Base-by-base conservation (phyloP, 64 coral and sea anemone species). In the Montipora efflorescens region DNA sequence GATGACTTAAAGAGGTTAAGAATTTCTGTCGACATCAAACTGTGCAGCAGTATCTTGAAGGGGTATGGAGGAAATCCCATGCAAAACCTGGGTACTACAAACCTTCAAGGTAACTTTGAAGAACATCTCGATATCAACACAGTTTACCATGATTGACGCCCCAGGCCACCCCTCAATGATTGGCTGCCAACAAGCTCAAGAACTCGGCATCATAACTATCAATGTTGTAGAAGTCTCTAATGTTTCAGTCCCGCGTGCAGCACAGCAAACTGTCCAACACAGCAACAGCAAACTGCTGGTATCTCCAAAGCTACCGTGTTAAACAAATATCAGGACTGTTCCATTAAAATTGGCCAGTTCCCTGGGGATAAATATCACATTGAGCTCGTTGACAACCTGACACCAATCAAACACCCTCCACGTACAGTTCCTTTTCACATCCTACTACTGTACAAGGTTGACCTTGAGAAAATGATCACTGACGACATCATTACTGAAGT, bases 111-210 rank as follows among this genome's bases (percentile, higher is more conserved):
- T 82, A 5, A 94, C 87, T 45, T 52, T 69, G 82, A 88, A 93
- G 62, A 66, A 81, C 45, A 74, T 47, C 8, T 94, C 79, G 47
- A 52, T 90, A 18, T 52, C n/a, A 46, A 66, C 93, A 11, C 90
- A 46, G 20, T 94, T 94, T 69, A 94, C 81, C 5, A 75, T 89
- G 3, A 52, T 90, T 16, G 67, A 94, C 1, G 78, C 93, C 25
- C 87, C 87, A 28, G 93, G 87, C n/a, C 93, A 94, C 59, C 92
- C 92, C 21, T 94, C 92, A 16, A 94, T 94, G 86, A 94, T 94
- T 67, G 92, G 92, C 10, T 94, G 92, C 59, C 84, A 76, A 67
- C 91, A 93, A 84, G 80, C 81, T 2, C 91, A 93, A 16, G 47
- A 87, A 78, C 55, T 77, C 45, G 46, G 70, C 25, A 87, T 94